These are phyloP conservation scores for Lanistes nyassanus DNA, from an alignment of 1,140 invertebrate genomes.

Conservation along the genomic window DNA sequence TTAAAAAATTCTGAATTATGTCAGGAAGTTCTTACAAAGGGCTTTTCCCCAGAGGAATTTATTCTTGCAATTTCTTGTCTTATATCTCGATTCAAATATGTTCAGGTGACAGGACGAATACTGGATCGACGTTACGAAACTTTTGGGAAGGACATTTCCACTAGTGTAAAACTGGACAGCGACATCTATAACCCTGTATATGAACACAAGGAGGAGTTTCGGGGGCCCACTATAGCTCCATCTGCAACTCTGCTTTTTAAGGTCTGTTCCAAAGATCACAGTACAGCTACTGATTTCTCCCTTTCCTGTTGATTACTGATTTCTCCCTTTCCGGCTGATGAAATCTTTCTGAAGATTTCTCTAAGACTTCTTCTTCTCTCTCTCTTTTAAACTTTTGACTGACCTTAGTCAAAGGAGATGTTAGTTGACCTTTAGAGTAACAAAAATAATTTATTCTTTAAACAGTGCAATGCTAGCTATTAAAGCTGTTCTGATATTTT, in stretches of 20 bases:
- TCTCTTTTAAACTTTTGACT: not conserved
- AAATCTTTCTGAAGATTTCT: too few relatives aligned
- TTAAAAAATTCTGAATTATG: too few relatives aligned
- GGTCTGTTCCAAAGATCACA: slow-evolving; percentile 35
- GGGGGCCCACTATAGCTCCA: slow-evolving; percentile 58
- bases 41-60: not conserved
- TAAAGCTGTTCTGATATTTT: too few relatives aligned
- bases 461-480: too few relatives aligned
- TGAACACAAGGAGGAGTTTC: slow-evolving; percentile 59
- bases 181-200: slow-evolving; percentile 65
- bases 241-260: slow-evolving; percentile 62
- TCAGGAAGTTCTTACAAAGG: too few relatives aligned
- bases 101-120: slow-evolving; percentile 61
- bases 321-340: too few relatives aligned
- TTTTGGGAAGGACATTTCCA: slow-evolving; percentile 60
- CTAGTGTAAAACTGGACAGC: slow-evolving; percentile 58
- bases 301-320: too few relatives aligned
- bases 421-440: too few relatives aligned
- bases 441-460: too few relatives aligned
- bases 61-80: not conserved
- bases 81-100: slow-evolving; percentile 8
- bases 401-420: too few relatives aligned
- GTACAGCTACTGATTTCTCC: not conserved
- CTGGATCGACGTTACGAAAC: slow-evolving; percentile 58
- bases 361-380: too few relatives aligned